Evolutionary conservation across 2,888 invertebrate genomes (phyloP).

Genomic region (Phengaris alcon): DNA sequence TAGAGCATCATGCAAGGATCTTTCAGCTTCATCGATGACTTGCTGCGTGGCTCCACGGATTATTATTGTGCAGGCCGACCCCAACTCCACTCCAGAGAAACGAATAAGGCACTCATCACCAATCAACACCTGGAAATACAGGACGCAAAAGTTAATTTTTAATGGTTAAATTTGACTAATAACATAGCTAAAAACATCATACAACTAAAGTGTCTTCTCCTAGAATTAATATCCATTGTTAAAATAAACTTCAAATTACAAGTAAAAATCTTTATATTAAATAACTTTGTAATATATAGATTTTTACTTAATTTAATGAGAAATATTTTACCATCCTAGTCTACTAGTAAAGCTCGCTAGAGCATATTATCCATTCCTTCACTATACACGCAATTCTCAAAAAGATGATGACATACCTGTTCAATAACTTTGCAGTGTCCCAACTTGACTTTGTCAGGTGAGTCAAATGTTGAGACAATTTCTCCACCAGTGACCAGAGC

Average conservation of each 20-base stretch:
- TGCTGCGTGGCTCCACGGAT: constrained; percentile 99
- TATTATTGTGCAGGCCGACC: constrained; percentile 98
- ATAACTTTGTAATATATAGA: too few species aligned
- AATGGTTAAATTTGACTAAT: neutral
- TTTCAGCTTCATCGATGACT: constrained; percentile 96
- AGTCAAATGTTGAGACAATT: constrained; percentile 98
- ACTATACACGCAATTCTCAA: too few species aligned
- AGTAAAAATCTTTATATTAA: too few species aligned
- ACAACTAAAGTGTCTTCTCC: neutral
- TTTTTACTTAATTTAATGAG: too few species aligned
- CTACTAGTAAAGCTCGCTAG: too few species aligned
- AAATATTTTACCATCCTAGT: too few species aligned
- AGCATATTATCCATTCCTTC: too few species aligned
- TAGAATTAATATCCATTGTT: neutral
- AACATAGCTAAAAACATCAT: neutral
- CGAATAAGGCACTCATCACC: constrained; percentile 97
- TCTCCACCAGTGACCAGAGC: constrained; percentile 98
- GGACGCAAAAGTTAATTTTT: neutral
- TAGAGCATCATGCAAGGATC: constrained; percentile 98
- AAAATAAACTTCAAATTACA: too few species aligned
- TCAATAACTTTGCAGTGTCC: constrained; percentile 97
- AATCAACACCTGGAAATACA: constrained; percentile 86
- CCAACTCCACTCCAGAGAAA: constrained; percentile 95
- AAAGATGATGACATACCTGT: constrained; percentile 77
- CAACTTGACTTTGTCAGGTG: constrained; percentile 93